Percentiles rank a stretch among this genome's conserved stretches.
Conservation (phyloP, 2,888 invertebrate genomes). For the Boloria selene region DNA sequence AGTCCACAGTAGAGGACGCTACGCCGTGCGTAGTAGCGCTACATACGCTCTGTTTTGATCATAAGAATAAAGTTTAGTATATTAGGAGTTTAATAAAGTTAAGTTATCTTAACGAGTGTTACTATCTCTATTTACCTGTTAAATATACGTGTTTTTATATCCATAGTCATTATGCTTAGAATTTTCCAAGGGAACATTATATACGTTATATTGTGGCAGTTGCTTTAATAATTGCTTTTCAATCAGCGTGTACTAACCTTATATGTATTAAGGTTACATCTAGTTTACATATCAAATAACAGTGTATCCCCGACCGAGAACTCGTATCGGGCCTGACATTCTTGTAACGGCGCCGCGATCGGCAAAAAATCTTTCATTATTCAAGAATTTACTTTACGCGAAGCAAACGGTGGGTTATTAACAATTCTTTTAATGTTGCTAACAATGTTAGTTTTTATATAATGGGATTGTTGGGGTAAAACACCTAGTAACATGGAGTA, state of each 20-base stretch:
- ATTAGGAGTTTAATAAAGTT: too few relatives aligned
- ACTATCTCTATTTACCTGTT: too few relatives aligned
- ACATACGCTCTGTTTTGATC: too few relatives aligned
- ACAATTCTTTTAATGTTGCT: slow-evolving; percentile 31
- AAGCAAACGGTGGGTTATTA: slow-evolving; percentile 41
- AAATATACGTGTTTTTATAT: too few relatives aligned
- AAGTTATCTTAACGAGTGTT: too few relatives aligned
- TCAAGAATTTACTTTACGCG: slow-evolving; percentile 42
- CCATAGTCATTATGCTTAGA: too few relatives aligned
- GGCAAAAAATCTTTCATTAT: slow-evolving; percentile 40
- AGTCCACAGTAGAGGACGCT: too few relatives aligned
- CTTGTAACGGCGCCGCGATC: slow-evolving; percentile 30
- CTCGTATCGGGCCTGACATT: slow-evolving; percentile 22
- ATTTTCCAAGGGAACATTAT: too few relatives aligned
- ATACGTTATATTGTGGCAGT: too few relatives aligned
- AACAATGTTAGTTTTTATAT: slow-evolving; percentile 41
- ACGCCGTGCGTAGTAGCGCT: too few relatives aligned
- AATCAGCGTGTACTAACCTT: neutral
- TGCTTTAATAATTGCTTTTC: too few relatives aligned
- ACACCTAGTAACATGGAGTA: slow-evolving; percentile 50
- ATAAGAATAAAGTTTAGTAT: too few relatives aligned
- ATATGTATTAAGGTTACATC: neutral
- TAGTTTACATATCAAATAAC: neutral
- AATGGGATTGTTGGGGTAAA: slow-evolving; percentile 49
- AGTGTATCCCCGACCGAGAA: neutral